These are phyloP conservation scores for Corvus hawaiiensis DNA, from an alignment of 2,113 vertebrate genomes.

Conservation along the genomic window DNA sequence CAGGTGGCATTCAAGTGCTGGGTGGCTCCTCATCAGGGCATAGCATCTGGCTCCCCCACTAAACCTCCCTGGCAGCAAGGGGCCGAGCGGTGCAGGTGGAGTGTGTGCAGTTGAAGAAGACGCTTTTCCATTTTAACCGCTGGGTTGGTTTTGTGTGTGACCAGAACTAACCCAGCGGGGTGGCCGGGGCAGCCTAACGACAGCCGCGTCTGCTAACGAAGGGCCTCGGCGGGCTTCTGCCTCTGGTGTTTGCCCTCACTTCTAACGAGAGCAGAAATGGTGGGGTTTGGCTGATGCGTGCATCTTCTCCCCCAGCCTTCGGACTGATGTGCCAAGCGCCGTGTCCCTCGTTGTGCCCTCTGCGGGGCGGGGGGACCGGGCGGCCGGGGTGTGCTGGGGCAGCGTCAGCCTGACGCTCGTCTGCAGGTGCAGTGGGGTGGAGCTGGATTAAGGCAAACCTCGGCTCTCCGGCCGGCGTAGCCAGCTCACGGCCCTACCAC, in stretches of 20 bases:
- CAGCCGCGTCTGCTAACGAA: not conserved
- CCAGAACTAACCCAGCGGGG: slow-evolving; percentile 58
- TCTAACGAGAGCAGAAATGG: rapidly evolving
- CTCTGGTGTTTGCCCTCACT: not conserved
- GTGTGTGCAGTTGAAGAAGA: not conserved
- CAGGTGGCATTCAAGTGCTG: not conserved
- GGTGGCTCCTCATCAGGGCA: not conserved
- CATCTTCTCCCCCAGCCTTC: not conserved
- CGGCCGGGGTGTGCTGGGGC: not conserved
- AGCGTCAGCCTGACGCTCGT: not conserved
- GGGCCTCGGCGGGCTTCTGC: not conserved
- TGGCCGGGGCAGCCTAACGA: not conserved
- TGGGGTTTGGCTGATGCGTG: not conserved
- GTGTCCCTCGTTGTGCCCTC: not conserved
- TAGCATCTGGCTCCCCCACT: not conserved
- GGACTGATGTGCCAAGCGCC: not conserved
- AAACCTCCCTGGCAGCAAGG: not conserved
- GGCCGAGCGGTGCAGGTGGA: not conserved
- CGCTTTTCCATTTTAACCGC: slow-evolving; percentile 56
- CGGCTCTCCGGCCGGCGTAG: rapidly evolving
- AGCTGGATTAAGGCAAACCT: not conserved
- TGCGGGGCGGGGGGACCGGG: rapidly evolving
- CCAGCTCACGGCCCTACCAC: not conserved
- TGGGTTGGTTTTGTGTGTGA: slow-evolving; percentile 56
- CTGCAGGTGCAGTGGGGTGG: not conserved